Evolutionary conservation across 2,113 vertebrate species (phyloP).

Genomic region (Hippocampus barbouri): DNA sequence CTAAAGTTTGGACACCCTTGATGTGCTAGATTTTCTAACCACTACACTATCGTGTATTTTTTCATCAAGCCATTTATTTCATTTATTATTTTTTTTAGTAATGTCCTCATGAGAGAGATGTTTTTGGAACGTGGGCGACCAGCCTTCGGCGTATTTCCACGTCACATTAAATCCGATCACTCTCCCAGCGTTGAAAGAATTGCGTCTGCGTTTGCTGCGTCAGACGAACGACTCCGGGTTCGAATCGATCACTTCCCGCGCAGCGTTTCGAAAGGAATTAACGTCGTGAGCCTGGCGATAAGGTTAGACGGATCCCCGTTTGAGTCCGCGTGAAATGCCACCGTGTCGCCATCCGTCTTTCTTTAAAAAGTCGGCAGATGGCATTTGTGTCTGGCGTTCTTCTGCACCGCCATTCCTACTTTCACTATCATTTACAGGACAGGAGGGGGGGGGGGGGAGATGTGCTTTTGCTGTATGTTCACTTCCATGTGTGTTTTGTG

Average conservation of each 20-base stretch:
- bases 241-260: constrained; percentile 16
- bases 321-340: constrained; percentile 27
- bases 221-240: constrained; percentile 14
- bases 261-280: neutral
- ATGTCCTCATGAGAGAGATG: no score
- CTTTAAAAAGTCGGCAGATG: constrained; percentile 13
- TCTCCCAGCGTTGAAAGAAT: constrained; percentile 11
- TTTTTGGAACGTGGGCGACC: neutral
- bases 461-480: constrained; percentile 20
- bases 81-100: no score
- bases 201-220: constrained; percentile 24
- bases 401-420: constrained; percentile 25
- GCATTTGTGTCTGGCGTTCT: constrained; percentile 23
- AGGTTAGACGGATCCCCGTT: constrained; percentile 21
- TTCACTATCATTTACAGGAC: constrained; percentile 55
- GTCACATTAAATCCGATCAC: neutral
- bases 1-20: no score
- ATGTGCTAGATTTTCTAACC: no score
- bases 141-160: neutral
- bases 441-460: constrained; percentile 17
- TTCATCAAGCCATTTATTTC: no score
- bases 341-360: constrained; percentile 31
- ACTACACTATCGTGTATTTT: no score
- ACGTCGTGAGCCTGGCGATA: constrained; percentile 2
- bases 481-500: constrained; percentile 53